These are phyloP conservation scores for Ophioninae sp. DNA, from an alignment of 2,888 invertebrate species.

Conservation along the genomic window DNA sequence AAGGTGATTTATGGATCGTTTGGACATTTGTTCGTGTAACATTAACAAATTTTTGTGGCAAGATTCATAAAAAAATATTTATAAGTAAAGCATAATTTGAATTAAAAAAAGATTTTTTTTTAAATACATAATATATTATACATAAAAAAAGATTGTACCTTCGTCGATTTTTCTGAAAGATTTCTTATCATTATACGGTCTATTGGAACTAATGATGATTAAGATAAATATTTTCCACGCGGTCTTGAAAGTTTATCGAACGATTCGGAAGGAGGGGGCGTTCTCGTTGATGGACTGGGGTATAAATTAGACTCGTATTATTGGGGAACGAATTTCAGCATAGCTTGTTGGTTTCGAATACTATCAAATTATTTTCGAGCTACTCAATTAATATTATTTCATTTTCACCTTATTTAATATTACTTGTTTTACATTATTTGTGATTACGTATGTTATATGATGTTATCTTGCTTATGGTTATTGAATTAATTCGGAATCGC, in stretches of 20 bases:
- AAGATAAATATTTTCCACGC: background rate
- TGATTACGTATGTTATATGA: background rate
- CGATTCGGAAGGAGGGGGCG: no score
- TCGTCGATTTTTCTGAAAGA: no score
- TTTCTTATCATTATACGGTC: background rate
- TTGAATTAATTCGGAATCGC: background rate
- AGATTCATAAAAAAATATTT: no score
- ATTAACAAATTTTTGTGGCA: no score
- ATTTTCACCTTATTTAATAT: background rate
- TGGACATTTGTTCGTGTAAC: no score
- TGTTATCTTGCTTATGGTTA: background rate
- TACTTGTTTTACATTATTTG: background rate
- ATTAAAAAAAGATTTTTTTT: no score
- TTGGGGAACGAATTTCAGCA: background rate
- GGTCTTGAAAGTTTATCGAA: background rate
- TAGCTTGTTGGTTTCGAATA: background rate
- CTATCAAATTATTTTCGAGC: background rate
- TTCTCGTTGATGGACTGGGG: background rate
- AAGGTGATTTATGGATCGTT: no score
- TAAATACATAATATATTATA: no score
- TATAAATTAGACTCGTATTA: background rate
- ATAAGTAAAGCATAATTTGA: no score
- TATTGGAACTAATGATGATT: background rate
- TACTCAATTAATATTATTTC: background rate
- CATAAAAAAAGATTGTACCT: no score